A percentile compares a stretch with the other conserved stretches of the same genome.
phyloP scores from a whole-genome alignment of 2,797 vertebrate genomes.

The Pseudotriccus pelzelni region DNA sequence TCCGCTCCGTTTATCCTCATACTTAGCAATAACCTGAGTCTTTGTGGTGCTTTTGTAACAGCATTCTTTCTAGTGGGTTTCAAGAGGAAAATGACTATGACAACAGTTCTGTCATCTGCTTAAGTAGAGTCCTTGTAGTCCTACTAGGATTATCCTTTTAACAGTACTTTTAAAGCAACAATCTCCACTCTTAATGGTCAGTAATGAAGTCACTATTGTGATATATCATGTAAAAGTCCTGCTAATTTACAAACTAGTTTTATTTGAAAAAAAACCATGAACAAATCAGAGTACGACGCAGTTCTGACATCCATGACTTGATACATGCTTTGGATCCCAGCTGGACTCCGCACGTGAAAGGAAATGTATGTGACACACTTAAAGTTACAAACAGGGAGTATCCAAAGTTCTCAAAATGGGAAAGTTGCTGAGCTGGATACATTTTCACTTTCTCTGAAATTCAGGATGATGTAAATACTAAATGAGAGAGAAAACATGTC shows the following conservation, averaged over 20 bases:
- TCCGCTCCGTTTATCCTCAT: background rate
- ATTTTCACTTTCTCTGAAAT: slow-evolving; percentile 19
- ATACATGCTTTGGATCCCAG: background rate
- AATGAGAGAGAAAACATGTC: background rate
- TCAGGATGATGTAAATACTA: slow-evolving; percentile 14
- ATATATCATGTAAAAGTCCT: background rate
- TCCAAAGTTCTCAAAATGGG: background rate
- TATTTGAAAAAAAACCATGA: background rate
- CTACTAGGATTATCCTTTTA: background rate
- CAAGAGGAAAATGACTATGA: background rate
- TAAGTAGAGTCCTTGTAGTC: background rate
- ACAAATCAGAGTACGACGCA: background rate
- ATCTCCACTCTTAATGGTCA: background rate
- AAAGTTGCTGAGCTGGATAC: slow-evolving; percentile 23
- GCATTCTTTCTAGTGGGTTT: background rate
- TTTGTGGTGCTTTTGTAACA: background rate
- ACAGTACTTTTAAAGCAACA: background rate
- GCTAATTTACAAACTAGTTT: background rate
- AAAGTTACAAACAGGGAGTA: background rate
- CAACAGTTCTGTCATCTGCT: background rate
- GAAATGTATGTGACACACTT: background rate
- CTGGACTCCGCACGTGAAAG: background rate
- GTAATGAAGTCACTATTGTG: background rate
- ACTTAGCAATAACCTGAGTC: background rate
- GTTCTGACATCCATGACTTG: background rate